Percentiles rank a stretch among this genome's conserved stretches.
Evolutionary conservation across 2,797 vertebrate genomes (phyloP).

Genomic region (Spinibarbus caldwelli): DNA sequence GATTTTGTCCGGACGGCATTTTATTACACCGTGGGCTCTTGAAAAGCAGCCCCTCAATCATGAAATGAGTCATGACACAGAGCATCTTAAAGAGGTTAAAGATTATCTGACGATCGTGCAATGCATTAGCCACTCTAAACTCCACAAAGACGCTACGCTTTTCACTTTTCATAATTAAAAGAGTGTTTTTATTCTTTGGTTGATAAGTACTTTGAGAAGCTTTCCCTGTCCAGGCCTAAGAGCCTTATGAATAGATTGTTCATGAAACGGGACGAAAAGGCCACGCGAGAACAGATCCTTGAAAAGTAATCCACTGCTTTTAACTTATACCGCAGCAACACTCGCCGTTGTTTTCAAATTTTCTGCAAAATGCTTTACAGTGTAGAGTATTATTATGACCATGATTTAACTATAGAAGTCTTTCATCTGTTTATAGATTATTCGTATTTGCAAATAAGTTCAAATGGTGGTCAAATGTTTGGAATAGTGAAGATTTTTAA

Average conservation of each 20-base stretch:
- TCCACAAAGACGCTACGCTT: conserved; percentile 62
- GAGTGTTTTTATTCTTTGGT: conserved; percentile 66
- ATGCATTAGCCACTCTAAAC: conserved; percentile 67
- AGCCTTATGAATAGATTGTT: neutral
- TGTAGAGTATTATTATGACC: neutral
- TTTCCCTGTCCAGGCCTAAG: conserved; percentile 15
- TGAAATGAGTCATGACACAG: conserved; percentile 70
- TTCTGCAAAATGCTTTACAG: neutral
- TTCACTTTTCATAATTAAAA: conserved; percentile 76
- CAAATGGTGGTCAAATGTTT: neutral
- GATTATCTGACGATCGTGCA: conserved; percentile 66
- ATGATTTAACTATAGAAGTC: neutral
- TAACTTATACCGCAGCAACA: neutral
- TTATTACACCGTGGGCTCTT: neutral
- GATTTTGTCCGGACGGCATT: neutral
- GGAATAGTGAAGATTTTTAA: too few species aligned
- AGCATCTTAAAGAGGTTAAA: conserved; percentile 66
- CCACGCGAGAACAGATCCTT: conserved; percentile 4
- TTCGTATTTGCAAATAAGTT: too few species aligned
- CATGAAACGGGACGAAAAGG: neutral
- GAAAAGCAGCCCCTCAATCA: conserved; percentile 66
- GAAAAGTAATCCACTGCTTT: conserved; percentile 25
- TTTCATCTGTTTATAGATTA: neutral
- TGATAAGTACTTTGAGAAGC: conserved; percentile 31
- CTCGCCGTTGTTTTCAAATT: neutral